These are phyloP conservation scores for Emys orbicularis DNA, from an alignment of 2,797 vertebrate genomes.

Conservation along the genomic window DNA sequence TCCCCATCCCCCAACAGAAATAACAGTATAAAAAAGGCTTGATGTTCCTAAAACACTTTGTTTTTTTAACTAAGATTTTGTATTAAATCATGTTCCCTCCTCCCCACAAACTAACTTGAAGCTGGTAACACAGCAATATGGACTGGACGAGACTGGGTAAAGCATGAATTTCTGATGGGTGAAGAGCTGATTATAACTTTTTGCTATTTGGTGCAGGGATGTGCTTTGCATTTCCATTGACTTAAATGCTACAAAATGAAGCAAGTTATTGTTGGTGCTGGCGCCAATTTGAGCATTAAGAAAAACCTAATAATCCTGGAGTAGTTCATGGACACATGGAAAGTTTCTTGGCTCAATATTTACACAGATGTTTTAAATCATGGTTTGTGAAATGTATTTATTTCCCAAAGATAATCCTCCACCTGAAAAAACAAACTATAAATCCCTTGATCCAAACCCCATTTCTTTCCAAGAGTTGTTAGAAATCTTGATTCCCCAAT, in stretches of 20 bases:
- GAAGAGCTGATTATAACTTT: conserved; percentile 17
- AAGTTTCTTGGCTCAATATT: conserved; percentile 78
- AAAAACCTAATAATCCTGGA: conserved; percentile 63
- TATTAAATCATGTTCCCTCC: conserved; percentile 48
- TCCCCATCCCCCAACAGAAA: conserved; percentile 70
- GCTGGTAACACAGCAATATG: conserved; percentile 43
- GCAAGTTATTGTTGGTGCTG: conserved; percentile 65
- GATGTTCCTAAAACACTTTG: conserved; percentile 57
- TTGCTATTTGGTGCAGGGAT: conserved; percentile 19
- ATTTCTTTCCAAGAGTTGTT: conserved; percentile 52
- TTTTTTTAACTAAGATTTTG: conserved; percentile 46
- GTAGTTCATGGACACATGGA: conserved; percentile 65
- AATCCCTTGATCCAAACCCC: conserved; percentile 66
- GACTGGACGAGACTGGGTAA: conserved; percentile 57
- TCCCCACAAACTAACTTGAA: conserved; percentile 69
- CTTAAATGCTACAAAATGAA: conserved; percentile 59
- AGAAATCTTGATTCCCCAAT: conserved; percentile 56
- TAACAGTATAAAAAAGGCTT: conserved; percentile 46
- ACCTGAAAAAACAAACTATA: conserved; percentile 58
- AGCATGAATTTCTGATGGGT: conserved; percentile 36
- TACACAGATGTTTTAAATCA: conserved; percentile 74
- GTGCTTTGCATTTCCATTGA: conserved; percentile 67
- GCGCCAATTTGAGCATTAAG: conserved; percentile 68
- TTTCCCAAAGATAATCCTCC: conserved; percentile 65
- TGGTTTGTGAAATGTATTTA: conserved; percentile 57